These are phyloP conservation scores for Kryptolebias ocellatus DNA, from an alignment of 2,797 vertebrate genomes.

Conservation along the genomic window DNA sequence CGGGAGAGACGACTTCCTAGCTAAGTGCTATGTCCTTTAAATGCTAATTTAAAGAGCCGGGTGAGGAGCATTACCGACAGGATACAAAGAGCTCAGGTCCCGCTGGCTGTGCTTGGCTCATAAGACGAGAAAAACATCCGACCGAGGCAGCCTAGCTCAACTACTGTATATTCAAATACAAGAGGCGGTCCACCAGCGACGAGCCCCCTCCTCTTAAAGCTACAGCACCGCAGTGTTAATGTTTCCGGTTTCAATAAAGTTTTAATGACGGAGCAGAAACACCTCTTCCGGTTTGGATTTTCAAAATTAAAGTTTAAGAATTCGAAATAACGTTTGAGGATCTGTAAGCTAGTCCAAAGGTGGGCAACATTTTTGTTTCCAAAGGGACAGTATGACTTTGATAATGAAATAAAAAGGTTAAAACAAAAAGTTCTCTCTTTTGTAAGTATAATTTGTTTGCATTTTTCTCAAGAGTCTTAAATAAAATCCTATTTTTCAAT, in stretches of 20 bases:
- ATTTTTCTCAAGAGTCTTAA: too few relatives aligned
- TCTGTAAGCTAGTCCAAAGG: too few relatives aligned
- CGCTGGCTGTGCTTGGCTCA: constrained; percentile 31
- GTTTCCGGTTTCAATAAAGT: background rate
- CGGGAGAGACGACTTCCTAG: constrained; percentile 16
- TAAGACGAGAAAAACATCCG: constrained; percentile 59
- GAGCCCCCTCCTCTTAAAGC: constrained; percentile 73
- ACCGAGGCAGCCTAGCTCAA: constrained; percentile 45
- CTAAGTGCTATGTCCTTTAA: constrained; percentile 12
- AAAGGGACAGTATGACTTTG: too few relatives aligned
- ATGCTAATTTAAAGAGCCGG: constrained; percentile 4
- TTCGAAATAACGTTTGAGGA: too few relatives aligned
- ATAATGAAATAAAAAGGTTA: too few relatives aligned
- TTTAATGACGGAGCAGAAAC: too few relatives aligned
- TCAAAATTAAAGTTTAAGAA: background rate
- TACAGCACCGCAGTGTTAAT: constrained; percentile 19
- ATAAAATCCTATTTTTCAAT: too few relatives aligned
- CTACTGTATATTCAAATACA: constrained; percentile 67
- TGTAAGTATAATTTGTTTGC: too few relatives aligned
- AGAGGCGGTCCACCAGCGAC: constrained; percentile 19
- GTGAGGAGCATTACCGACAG: constrained; percentile 14
- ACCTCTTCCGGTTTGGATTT: background rate
- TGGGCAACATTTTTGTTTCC: too few relatives aligned
- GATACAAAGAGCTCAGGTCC: background rate
- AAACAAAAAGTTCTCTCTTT: too few relatives aligned